phyloP scores from a whole-genome alignment of 2,888 invertebrate species.

The Nebria salina region DNA sequence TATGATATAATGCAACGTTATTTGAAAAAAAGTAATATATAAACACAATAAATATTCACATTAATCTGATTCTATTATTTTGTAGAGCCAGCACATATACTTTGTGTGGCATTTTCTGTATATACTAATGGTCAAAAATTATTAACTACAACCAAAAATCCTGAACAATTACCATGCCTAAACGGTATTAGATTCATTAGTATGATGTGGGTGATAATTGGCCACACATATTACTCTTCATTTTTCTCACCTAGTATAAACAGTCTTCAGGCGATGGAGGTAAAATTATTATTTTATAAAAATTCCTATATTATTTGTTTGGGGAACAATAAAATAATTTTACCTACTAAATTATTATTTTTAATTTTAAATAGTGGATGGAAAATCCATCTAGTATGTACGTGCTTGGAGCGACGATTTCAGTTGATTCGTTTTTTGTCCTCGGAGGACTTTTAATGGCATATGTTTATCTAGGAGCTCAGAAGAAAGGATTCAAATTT shows the following conservation, averaged over 20 bases:
- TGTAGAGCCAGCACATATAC: constrained; percentile 48
- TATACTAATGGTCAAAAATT: constrained; percentile 62
- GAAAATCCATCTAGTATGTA: constrained; percentile 51
- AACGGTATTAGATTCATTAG: constrained; percentile 64
- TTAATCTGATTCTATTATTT: constrained; percentile 17
- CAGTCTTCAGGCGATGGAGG: constrained; percentile 2
- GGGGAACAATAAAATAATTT: neutral
- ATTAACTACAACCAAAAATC: constrained; percentile 57
- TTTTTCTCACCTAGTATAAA: constrained; percentile 41
- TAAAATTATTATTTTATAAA: constrained; percentile 1
- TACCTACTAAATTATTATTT: neutral
- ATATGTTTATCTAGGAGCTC: constrained; percentile 59
- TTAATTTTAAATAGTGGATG: constrained; percentile 52
- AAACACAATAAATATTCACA: neutral
- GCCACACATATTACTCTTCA: constrained; percentile 56
- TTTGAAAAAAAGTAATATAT: constrained; percentile 46
- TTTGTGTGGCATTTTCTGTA: constrained; percentile 59
- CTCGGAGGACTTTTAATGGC: constrained; percentile 69
- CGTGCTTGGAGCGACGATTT: constrained; percentile 63
- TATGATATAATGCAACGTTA: constrained; percentile 49
- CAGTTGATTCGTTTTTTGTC: constrained; percentile 73
- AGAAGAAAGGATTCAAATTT: constrained; percentile 54
- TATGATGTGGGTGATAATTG: constrained; percentile 64
- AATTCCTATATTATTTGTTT: neutral
- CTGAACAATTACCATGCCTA: constrained; percentile 61